Percentiles rank a stretch among this genome's conserved stretches.
These are phyloP conservation scores for Ditylenchus weischeri DNA, from an alignment of 2,888 invertebrate genomes.

Conservation along the genomic window DNA sequence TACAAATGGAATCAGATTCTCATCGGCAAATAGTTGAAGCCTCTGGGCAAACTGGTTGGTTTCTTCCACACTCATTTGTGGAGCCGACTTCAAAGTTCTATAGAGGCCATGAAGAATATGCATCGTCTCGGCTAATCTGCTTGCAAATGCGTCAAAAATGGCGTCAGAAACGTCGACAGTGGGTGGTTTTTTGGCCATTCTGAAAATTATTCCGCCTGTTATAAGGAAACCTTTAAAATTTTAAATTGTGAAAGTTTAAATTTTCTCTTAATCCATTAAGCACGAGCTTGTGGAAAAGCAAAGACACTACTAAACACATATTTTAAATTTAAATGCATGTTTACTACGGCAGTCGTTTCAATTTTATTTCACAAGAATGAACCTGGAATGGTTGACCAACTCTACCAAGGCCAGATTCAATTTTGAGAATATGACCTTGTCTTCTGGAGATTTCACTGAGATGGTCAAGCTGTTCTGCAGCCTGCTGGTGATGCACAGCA, in stretches of 20 bases:
- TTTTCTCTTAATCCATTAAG: too few species aligned
- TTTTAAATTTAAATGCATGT: too few species aligned
- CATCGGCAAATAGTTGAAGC: constrained; percentile 45
- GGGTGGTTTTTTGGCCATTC: constrained; percentile 24
- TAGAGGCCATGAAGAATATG: constrained; percentile 28
- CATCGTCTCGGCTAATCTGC: constrained; percentile 25
- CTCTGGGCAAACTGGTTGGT: constrained; percentile 21
- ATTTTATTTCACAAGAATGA: too few species aligned
- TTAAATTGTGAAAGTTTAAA: neutral
- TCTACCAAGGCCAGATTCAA: constrained; percentile 54
- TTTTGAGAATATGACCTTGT: constrained; percentile 50
- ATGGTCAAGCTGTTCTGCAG: constrained; percentile 44
- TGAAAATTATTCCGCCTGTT: constrained; percentile 11
- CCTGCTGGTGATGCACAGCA: constrained; percentile 53
- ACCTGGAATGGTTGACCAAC: constrained; percentile 54
- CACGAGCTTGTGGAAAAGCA: too few species aligned
- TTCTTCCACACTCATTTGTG: constrained; percentile 32
- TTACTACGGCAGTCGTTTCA: too few species aligned
- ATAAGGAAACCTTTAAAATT: neutral
- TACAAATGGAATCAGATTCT: constrained; percentile 50
- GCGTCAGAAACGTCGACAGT: constrained; percentile 26
- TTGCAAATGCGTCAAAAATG: constrained; percentile 22
- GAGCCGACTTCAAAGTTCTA: constrained; percentile 24
- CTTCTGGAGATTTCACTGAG: constrained; percentile 36
- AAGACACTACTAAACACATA: too few species aligned